Conservation (phyloP, 2,797 vertebrate species). For the Enteromius mattozi region DNA sequence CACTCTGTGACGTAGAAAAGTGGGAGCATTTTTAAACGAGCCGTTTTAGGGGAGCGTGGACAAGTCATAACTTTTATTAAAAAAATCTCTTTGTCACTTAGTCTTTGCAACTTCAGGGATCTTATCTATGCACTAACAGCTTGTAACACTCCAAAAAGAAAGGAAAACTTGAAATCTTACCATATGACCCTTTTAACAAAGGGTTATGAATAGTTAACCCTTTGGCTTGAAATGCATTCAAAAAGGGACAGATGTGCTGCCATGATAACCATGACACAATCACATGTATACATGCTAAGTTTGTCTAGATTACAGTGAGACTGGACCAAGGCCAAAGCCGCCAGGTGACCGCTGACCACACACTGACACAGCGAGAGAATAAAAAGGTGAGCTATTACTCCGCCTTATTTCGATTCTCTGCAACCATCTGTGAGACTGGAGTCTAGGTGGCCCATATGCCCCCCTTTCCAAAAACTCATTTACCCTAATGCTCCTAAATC, state of each 20-base stretch:
- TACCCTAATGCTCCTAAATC: conserved; percentile 57
- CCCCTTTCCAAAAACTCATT: conserved; percentile 41
- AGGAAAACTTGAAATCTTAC: too few species aligned
- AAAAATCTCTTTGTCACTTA: too few species aligned
- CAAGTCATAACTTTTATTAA: too few species aligned
- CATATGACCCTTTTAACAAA: neutral
- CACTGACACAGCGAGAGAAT: neutral
- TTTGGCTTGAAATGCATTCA: neutral
- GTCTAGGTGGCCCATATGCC: conserved; percentile 29
- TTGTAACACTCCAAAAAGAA: too few species aligned
- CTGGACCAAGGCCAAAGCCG: conserved; percentile 28
- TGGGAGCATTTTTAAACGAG: too few species aligned
- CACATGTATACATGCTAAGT: conserved; percentile 11
- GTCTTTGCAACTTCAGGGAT: too few species aligned
- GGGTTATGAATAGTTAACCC: neutral
- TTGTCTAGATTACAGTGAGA: conserved; percentile 25
- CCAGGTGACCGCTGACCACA: conserved; percentile 41
- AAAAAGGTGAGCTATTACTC: conserved; percentile 19
- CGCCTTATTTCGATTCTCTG: conserved; percentile 16
- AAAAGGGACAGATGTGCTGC: conserved; percentile 1
- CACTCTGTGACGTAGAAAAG: too few species aligned
- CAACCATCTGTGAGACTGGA: conserved; percentile 27
- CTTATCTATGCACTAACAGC: too few species aligned
- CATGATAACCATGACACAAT: neutral
- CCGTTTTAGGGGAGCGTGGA: too few species aligned